phyloP scores from a whole-genome alignment of 1,140 invertebrate species.

The Meloidogyne chitwoodi region DNA sequence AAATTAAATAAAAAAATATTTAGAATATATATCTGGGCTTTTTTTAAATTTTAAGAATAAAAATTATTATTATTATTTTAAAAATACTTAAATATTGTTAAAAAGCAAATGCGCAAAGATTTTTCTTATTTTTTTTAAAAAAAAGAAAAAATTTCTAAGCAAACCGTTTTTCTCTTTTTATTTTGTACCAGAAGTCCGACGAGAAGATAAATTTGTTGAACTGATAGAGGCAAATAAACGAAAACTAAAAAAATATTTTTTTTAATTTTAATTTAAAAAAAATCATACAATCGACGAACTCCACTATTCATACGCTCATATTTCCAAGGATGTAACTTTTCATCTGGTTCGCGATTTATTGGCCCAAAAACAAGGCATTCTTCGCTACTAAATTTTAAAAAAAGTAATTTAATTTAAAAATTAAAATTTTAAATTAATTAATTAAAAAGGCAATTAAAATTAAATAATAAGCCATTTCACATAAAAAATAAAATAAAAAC shows the following conservation, averaged over 20 bases:
- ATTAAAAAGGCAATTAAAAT: too few species aligned
- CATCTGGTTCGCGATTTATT: constrained; percentile 86
- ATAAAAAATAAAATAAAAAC: neutral
- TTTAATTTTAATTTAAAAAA: neutral
- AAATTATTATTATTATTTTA: too few species aligned
- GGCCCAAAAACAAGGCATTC: constrained; percentile 89
- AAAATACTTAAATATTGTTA: too few species aligned
- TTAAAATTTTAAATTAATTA: too few species aligned
- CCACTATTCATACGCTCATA: constrained; percentile 58
- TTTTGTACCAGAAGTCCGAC: neutral
- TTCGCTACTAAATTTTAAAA: constrained; percentile 60
- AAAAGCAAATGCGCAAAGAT: neutral
- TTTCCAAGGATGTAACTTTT: constrained; percentile 70
- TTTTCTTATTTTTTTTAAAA: neutral
- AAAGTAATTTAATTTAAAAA: constrained; percentile 8
- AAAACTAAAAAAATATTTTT: constrained; percentile 1
- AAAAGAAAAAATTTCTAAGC: neutral
- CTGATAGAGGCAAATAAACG: neutral
- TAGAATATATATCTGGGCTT: too few species aligned
- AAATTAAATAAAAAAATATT: too few species aligned
- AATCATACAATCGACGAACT: constrained; percentile 50
- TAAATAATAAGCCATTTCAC: neutral
- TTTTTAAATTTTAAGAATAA: too few species aligned
- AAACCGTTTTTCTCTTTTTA: neutral
- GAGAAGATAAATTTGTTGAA: neutral